These are phyloP conservation scores for Gracilinanus agilis DNA, from an alignment of 2,113 vertebrate species.

Conservation along the genomic window DNA sequence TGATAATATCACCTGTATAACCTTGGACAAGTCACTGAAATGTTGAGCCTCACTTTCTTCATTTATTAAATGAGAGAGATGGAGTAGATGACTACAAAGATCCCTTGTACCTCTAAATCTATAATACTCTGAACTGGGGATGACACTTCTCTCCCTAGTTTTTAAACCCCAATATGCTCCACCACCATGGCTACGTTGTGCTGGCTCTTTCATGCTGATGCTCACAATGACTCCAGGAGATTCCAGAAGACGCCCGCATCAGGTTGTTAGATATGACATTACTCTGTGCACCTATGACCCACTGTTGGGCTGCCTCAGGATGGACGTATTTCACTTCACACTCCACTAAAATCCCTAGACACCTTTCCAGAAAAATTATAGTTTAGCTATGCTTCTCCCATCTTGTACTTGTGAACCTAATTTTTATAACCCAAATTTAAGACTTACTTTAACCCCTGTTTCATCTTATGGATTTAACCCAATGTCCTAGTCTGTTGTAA, in stretches of 20 bases:
- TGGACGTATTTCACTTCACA: background rate
- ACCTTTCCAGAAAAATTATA: background rate
- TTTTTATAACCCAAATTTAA: background rate
- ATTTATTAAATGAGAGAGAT: background rate
- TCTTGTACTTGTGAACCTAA: background rate
- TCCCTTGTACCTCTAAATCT: background rate
- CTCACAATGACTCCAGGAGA: no score
- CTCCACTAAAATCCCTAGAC: background rate
- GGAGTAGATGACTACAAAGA: background rate
- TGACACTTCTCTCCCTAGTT: background rate
- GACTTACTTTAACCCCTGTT: background rate
- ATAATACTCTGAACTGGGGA: background rate
- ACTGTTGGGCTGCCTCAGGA: no score
- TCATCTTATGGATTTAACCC: background rate
- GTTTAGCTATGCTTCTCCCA: background rate
- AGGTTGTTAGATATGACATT: no score
- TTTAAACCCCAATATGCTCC: no score
- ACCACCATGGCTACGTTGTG: no score
- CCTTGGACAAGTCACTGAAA: no score
- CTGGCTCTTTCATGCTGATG: no score
- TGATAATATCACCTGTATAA: background rate
- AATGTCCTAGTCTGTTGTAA: background rate
- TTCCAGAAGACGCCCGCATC: no score
- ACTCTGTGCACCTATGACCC: no score
- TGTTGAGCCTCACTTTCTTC: background rate